Evolutionary conservation across 2,888 invertebrate species (phyloP), one percentile per base, ranked within the genome.

Genomic region (Noctua comes): DNA sequence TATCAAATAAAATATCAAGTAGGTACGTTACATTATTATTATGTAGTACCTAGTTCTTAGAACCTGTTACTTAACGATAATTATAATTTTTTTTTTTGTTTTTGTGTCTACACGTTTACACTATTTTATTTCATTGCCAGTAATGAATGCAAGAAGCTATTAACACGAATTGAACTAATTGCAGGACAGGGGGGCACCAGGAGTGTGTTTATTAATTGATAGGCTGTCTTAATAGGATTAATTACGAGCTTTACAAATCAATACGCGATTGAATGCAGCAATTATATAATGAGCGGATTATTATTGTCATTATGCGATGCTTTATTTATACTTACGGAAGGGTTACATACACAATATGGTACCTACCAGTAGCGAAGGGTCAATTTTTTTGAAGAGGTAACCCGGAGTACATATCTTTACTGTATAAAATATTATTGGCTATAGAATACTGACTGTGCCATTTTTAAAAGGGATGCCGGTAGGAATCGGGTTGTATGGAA

Each of bases 211-310:
- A 80, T 62, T 66, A 73, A 79, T 78, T 77, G 68, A 80, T 79
- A 77, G 80, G 65, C 54, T 59, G 57, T 59, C 73, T 46, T 75
- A 75, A 71, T 77, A 79, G 64, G 78, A 86, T 77, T 76, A 79
- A 84, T 66, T 86, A 73, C 21, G 68, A 66, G 71, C 66, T 78
- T 74, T 40, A 80, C 77, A 74, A 79, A 81, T 80, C 73, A 82
- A 86, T 79, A 79, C 24, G 73, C 51, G 64, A 74, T 69, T 76
- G 77, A 80, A 69, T 77, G 77, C 68, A 65, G 75, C 36, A 73
- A 76, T 48, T 43, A 70, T 54, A 27, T 74, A 46, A 54, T 73
- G 36, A 36, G 62, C 16, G 10, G 57, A 62, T 80, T 59, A 68
- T 68, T 48, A 16, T 36, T n/a, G 16, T 66, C 5, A 59, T 18